phyloP scores from a whole-genome alignment of 2,797 vertebrate genomes.

The Cheirogaleus major region DNA sequence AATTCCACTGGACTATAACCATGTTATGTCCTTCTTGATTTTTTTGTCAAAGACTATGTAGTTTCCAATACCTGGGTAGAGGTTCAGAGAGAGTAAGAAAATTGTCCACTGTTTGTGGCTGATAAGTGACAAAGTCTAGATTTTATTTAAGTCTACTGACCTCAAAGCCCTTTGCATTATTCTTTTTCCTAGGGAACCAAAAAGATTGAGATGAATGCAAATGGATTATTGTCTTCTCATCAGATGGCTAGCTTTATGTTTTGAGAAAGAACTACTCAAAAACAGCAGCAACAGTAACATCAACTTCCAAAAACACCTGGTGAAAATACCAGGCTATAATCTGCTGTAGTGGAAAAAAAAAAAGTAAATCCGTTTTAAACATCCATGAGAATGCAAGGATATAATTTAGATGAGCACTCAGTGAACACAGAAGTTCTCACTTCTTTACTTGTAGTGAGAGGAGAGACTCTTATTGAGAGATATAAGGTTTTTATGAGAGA shows the following conservation, averaged over 20 bases:
- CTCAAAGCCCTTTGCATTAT: neutral
- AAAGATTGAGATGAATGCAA: neutral
- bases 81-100: neutral
- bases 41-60: neutral
- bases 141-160: neutral
- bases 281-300: neutral
- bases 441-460: neutral
- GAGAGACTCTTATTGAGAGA: neutral
- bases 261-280: neutral
- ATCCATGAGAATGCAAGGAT: neutral
- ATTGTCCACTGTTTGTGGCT: neutral
- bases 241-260: neutral
- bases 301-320: neutral
- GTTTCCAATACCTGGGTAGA: neutral
- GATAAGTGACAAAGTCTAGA: neutral
- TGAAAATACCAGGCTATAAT: neutral
- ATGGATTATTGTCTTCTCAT: neutral
- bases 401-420: neutral
- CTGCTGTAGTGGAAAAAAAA: neutral
- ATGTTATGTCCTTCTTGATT: neutral
- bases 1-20: neutral
- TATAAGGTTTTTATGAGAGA: neutral
- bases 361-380: neutral
- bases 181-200: neutral
- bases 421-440: neutral